Conservation (phyloP, 2,888 invertebrate genomes). For the Tipula vernalis region DNA sequence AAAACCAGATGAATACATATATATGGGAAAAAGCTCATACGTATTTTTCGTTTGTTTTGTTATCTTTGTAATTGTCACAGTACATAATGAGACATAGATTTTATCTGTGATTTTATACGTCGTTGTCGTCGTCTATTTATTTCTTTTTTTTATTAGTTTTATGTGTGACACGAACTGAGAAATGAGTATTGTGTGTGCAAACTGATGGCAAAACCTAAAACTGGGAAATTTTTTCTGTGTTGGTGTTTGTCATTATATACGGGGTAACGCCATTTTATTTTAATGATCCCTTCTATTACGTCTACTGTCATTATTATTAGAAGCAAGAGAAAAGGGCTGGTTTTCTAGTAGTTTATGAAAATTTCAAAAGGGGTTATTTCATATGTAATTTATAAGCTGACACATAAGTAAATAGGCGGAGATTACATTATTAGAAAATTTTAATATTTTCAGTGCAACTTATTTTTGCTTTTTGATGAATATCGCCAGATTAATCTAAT, state of each 20-base stretch:
- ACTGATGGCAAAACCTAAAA: neutral
- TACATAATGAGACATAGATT: neutral
- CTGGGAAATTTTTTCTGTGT: neutral
- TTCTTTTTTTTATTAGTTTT: neutral
- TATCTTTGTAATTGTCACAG: constrained; percentile 4
- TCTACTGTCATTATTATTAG: neutral
- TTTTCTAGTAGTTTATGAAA: neutral
- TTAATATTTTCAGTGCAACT: too few relatives aligned
- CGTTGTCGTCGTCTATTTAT: neutral
- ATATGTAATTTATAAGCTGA: too few relatives aligned
- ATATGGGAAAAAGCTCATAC: neutral
- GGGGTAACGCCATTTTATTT: neutral
- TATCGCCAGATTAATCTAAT: neutral
- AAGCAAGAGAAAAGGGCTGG: neutral
- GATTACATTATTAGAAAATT: neutral
- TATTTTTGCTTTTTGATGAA: too few relatives aligned
- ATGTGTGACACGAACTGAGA: neutral
- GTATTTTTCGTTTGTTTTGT: neutral
- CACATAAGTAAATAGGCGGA: too few relatives aligned
- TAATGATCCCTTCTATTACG: neutral
- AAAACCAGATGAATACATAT: neutral
- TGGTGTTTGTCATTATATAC: neutral
- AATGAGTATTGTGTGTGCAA: neutral
- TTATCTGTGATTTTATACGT: neutral
- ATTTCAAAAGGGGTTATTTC: neutral